Percentiles rank a stretch among this genome's conserved stretches.
phyloP scores from a whole-genome alignment of 2,797 vertebrate genomes.

The Eurystomus glaucurus region DNA sequence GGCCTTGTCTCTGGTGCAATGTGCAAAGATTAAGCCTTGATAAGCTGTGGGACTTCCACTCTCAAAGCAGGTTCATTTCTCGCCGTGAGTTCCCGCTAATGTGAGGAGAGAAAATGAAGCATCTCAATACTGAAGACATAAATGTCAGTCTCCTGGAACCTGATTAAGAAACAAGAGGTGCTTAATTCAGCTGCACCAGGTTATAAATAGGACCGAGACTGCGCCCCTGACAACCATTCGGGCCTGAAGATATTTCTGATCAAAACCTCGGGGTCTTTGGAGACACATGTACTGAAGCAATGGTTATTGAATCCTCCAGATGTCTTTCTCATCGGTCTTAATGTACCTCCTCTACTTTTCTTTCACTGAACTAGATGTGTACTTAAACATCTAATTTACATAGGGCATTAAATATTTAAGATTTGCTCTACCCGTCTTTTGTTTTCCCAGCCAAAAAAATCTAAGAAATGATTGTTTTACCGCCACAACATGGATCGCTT shows the following conservation, averaged over 20 bases:
- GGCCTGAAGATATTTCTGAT: neutral
- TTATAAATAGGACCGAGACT: neutral
- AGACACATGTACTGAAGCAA: neutral
- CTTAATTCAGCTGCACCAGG: neutral
- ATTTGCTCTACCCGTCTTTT: neutral
- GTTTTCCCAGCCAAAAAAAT: conserved; percentile 32
- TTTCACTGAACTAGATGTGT: neutral
- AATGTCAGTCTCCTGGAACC: neutral
- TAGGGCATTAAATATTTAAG: conserved; percentile 65
- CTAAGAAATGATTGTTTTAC: conserved; percentile 51
- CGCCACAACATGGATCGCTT: neutral
- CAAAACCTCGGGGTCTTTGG: neutral
- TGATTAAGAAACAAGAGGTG: neutral
- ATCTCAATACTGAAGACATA: neutral
- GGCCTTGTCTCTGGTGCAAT: neutral
- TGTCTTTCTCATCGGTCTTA: neutral
- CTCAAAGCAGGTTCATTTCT: neutral
- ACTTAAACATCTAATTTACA: conserved; percentile 67
- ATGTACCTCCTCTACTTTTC: neutral
- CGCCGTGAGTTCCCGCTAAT: neutral
- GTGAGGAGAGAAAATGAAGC: neutral
- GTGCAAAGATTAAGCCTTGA: neutral
- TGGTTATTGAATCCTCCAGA: neutral
- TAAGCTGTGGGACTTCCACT: neutral
- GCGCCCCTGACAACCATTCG: neutral